A percentile compares a stretch with the other conserved stretches of the same genome.
Conservation (phyloP, 2,113 vertebrate species). For the Prunella himalayana region DNA sequence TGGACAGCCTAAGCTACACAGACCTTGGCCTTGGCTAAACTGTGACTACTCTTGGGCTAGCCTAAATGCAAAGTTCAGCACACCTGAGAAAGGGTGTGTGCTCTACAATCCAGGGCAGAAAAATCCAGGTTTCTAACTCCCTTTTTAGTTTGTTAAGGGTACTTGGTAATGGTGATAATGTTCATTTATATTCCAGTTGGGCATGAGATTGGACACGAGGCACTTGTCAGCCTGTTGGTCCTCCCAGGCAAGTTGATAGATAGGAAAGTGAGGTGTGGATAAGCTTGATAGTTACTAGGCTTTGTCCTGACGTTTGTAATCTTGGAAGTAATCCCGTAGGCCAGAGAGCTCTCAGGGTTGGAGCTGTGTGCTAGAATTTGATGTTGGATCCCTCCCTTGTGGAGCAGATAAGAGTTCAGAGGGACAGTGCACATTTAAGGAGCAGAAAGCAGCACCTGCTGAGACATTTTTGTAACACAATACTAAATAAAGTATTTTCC, state of each 20-base stretch:
- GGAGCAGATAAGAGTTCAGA: not conserved
- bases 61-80: not conserved
- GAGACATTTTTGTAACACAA: not conserved
- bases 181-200: fast-evolving
- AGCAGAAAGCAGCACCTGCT: not conserved
- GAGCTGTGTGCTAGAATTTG: not conserved
- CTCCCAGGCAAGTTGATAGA: not conserved
- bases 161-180: not conserved
- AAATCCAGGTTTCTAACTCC: not conserved
- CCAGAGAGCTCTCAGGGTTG: not conserved
- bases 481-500: not conserved
- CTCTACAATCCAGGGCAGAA: not conserved
- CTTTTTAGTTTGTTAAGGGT: not conserved
- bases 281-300: not conserved
- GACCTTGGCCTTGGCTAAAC: not conserved
- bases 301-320: not conserved
- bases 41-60: not conserved
- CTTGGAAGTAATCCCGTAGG: not conserved
- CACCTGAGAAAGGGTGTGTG: not conserved
- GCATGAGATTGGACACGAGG: not conserved
- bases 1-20: not conserved
- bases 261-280: not conserved
- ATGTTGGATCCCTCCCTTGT: not conserved
- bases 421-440: not conserved
- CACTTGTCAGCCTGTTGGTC: not conserved